Percentiles rank a stretch among this genome's conserved stretches.
Conservation (phyloP, 2,797 vertebrate species). For the Champsocephalus gunnari region DNA sequence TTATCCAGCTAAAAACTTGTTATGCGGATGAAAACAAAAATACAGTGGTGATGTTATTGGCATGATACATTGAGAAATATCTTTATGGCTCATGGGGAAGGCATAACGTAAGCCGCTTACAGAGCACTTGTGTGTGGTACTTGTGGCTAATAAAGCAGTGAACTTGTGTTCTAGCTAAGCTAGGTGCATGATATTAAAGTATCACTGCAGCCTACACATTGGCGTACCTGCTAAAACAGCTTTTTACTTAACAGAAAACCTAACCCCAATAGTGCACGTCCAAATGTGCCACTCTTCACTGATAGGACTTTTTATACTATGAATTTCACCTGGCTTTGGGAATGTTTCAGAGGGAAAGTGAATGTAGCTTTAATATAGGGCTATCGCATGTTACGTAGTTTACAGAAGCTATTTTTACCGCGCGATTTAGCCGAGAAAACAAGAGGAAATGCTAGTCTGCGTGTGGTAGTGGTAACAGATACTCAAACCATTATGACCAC, state of each 20-base stretch:
- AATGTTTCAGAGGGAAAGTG: slow-evolving; percentile 15
- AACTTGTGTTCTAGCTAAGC: slow-evolving; percentile 4
- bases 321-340: slow-evolving; percentile 13
- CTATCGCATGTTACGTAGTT: not conserved
- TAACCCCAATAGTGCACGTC: no score
- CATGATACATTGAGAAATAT: not conserved
- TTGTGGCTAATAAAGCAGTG: not conserved
- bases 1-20: slow-evolving; percentile 14
- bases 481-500: not conserved
- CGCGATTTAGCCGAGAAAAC: not conserved
- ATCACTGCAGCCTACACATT: not conserved
- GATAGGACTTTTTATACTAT: not conserved
- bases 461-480: not conserved
- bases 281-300: not conserved
- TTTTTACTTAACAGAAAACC: not conserved
- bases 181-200: not conserved
- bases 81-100: not conserved
- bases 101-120: not conserved
- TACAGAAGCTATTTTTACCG: not conserved
- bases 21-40: slow-evolving; percentile 6
- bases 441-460: not conserved
- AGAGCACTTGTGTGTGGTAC: not conserved
- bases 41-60: not conserved
- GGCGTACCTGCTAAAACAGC: not conserved
- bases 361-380: not conserved